These are phyloP conservation scores for Polypterus senegalus DNA, from an alignment of 2,113 vertebrate species.

Conservation along the genomic window DNA sequence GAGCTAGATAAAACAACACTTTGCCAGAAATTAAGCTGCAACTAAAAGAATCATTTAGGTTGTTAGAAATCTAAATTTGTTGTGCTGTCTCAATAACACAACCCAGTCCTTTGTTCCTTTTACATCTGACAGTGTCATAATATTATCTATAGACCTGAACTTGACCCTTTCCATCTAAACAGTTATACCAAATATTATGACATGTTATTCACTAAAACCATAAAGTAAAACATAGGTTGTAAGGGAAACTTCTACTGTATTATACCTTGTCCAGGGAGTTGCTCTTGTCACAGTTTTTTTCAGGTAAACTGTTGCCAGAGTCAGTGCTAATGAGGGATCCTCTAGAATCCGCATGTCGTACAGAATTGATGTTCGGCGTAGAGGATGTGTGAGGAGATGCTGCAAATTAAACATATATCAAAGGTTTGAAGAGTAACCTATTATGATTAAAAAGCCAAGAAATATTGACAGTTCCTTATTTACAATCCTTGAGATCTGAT, in stretches of 20 bases:
- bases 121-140: no score
- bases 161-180: no score
- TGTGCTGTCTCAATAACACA: no score
- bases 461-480: not conserved
- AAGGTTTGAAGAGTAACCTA: no score
- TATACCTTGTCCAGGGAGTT: conserved; percentile 89
- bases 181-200: no score
- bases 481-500: not conserved
- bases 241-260: not conserved
- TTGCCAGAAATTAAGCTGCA: no score
- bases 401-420: conserved; percentile 27
- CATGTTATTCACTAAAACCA: no score
- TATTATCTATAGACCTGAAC: no score
- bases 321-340: conserved; percentile 93
- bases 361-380: conserved; percentile 79
- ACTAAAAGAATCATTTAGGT: no score
- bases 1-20: no score
- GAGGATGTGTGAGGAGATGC: conserved; percentile 79
- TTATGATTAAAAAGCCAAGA: not conserved
- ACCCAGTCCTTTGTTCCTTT: no score
- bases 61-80: no score
- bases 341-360: conserved; percentile 81
- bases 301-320: conserved; percentile 75
- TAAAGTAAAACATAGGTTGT: not conserved
- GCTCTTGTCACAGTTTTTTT: conserved; percentile 73